Conservation (phyloP, 2,797 vertebrate species). For the Notoglanidium macrostoma region DNA sequence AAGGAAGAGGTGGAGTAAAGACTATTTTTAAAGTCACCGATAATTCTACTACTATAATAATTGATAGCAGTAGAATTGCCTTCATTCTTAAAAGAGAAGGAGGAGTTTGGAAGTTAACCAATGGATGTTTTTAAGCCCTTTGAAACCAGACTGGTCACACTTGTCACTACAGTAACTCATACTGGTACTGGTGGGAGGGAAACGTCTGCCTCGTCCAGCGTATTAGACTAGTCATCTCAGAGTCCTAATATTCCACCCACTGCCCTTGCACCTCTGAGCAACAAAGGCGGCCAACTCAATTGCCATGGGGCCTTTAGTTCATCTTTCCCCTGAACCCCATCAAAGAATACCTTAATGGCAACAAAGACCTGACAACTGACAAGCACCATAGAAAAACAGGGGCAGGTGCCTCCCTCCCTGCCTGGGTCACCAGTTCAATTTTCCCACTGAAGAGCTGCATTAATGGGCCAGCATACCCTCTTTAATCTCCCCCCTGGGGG, state of each 20-base stretch:
- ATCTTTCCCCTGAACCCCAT: conserved; percentile 53
- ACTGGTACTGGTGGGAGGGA: conserved; percentile 11
- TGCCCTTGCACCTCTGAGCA: conserved; percentile 37
- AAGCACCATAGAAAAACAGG: conserved; percentile 47
- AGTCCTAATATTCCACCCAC: conserved; percentile 49
- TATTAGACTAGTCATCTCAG: conserved; percentile 53
- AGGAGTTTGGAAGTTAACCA: background rate
- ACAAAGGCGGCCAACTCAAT: conserved; percentile 53
- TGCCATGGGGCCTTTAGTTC: conserved; percentile 47
- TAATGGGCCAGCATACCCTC: conserved; percentile 54
- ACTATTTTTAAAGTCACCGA: background rate
- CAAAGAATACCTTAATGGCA: conserved; percentile 58
- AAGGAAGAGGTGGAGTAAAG: background rate
- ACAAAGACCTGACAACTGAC: conserved; percentile 62
- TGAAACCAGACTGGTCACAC: conserved; percentile 20
- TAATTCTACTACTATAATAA: background rate
- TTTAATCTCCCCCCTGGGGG: conserved; percentile 53
- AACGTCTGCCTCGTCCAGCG: background rate
- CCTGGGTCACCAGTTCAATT: conserved; percentile 60
- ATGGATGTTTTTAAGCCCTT: background rate
- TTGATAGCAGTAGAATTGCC: too few relatives aligned
- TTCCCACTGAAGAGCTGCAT: conserved; percentile 61
- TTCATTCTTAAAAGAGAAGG: background rate
- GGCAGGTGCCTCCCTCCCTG: conserved; percentile 44
- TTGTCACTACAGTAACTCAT: conserved; percentile 22